Evolutionary conservation across 2,888 invertebrate species (phyloP).

Genomic region (Ochropleura plecta): DNA sequence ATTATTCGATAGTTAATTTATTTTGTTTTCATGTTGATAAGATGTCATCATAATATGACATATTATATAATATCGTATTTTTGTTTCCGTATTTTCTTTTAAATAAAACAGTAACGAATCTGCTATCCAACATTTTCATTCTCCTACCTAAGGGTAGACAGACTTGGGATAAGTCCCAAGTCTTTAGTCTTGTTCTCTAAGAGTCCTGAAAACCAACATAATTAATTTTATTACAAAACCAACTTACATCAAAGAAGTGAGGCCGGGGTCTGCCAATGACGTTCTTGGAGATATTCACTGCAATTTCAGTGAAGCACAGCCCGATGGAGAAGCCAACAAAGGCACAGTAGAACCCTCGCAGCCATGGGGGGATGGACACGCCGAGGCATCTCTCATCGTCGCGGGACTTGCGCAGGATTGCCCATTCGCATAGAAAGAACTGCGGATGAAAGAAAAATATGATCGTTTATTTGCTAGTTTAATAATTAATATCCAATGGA

Average conservation of each 20-base stretch:
- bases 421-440: conserved; percentile 85
- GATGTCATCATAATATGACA: no score
- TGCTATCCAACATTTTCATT: no score
- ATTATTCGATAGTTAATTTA: no score
- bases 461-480: background rate
- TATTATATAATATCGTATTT: no score
- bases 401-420: conserved; percentile 79
- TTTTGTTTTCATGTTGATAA: no score
- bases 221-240: background rate
- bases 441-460: conserved; percentile 56
- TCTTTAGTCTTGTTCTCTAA: no score
- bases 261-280: conserved; percentile 98
- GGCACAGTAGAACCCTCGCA: conserved; percentile 93
- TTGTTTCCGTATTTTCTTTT: no score
- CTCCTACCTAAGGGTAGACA: no score
- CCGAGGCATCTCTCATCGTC: conserved; percentile 88
- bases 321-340: conserved; percentile 95
- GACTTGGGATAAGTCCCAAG: no score
- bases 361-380: conserved; percentile 92
- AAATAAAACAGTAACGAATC: no score
- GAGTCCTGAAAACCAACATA: background rate
- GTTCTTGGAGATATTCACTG: conserved; percentile 97
- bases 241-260: conserved; percentile 95
- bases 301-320: conserved; percentile 94
- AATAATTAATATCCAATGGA: no score